A percentile compares a stretch with the other conserved stretches of the same genome.
Evolutionary conservation across 35 echinoderm and acorn worm genomes (phyloP).

Genomic region (Diadema setosum): DNA sequence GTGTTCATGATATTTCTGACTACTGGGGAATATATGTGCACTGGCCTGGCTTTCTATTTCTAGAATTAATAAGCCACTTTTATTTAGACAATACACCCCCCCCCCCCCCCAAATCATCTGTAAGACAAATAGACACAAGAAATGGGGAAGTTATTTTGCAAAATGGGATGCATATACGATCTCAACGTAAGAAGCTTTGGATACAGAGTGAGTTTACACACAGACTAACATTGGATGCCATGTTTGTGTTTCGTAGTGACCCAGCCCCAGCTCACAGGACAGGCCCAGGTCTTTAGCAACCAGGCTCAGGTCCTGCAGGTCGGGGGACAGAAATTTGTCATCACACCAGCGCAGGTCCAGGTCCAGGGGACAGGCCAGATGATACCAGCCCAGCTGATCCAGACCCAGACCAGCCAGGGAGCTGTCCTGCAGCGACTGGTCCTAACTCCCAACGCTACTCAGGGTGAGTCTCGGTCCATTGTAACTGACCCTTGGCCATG

Average conservation of each 20-base stretch:
- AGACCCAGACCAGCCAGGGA: conserved; percentile 84
- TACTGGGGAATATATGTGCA: no score
- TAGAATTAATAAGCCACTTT: no score
- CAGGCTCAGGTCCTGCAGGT: conserved; percentile 89
- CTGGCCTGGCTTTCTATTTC: no score
- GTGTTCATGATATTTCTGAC: no score
- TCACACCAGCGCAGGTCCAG: conserved; percentile 89
- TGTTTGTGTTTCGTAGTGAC: no score
- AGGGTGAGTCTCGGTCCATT: background rate
- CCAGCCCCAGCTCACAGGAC: conserved; percentile 65
- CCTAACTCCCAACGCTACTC: conserved; percentile 72
- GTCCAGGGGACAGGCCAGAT: conserved; percentile 89
- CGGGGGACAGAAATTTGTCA: conserved; percentile 94
- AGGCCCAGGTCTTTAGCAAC: conserved; percentile 89
- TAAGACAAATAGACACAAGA: background rate
- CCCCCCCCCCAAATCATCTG: no score
- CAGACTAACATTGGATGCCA: no score
- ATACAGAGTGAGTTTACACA: no score
- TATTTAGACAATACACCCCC: no score
- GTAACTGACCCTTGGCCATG: no score
- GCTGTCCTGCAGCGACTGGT: conserved; percentile 87
- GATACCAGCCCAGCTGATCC: conserved; percentile 89
- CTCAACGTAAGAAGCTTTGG: no score
- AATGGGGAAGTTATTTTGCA: background rate
- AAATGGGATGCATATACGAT: no score